phyloP scores from a whole-genome alignment of 1,140 invertebrate genomes.

The Tachypleus tridentatus region DNA sequence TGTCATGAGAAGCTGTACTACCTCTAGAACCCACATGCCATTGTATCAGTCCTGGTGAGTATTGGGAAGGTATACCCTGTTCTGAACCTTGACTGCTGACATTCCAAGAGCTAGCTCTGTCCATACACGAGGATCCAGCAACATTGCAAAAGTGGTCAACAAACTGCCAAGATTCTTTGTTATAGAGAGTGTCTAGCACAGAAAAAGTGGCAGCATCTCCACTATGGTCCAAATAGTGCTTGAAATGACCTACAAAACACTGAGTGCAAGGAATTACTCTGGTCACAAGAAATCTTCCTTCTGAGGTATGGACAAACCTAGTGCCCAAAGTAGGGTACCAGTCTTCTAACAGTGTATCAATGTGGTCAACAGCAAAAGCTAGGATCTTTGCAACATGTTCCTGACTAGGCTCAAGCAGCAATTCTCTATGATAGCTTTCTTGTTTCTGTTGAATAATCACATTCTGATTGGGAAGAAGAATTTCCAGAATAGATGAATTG shows the following conservation, averaged over 20 bases:
- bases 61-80: no score
- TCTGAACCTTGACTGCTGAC: no score
- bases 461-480: conserved; percentile 33
- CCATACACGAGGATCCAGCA: no score
- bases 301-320: conserved; percentile 92
- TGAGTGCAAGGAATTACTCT: conserved; percentile 83
- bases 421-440: conserved; percentile 31
- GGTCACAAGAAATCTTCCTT: conserved; percentile 85
- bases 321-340: conserved; percentile 95
- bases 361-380: conserved; percentile 86
- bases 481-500: conserved; percentile 70
- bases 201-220: no score
- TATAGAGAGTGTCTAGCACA: no score
- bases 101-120: no score
- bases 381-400: conserved; percentile 72
- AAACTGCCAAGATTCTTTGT: no score
- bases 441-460: conserved; percentile 22
- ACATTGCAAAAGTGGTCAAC: no score
- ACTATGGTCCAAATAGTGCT: not conserved
- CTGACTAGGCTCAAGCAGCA: conserved; percentile 52
- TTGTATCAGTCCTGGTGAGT: conserved; percentile 18
- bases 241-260: conserved; percentile 45
- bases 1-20: conserved; percentile 55
- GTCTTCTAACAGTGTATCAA: conserved; percentile 92
- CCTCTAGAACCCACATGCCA: conserved; percentile 49